Percentiles rank a stretch among this genome's conserved stretches.
Conservation (phyloP, 1,140 invertebrate species). For the Sogatella furcifera region DNA sequence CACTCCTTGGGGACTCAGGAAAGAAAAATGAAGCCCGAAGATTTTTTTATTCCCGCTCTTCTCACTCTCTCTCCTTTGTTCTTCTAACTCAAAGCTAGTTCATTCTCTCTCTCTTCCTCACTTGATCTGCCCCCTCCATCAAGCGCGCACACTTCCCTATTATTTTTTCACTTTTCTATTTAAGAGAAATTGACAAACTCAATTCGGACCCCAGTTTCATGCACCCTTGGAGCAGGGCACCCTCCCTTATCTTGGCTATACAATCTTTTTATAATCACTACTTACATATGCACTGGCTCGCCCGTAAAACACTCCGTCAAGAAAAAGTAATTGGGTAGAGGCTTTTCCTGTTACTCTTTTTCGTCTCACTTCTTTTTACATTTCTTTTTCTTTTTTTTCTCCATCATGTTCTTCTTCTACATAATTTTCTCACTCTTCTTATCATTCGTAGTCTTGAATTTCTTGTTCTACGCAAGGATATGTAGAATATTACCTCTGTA, state of each 20-base stretch:
- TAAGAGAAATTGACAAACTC: constrained; percentile 2
- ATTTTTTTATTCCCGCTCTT: background rate
- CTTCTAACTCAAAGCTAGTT: no score
- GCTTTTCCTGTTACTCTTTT: background rate
- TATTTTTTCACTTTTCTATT: constrained; percentile 4
- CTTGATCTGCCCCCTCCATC: background rate
- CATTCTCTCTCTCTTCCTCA: no score
- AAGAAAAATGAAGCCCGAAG: background rate
- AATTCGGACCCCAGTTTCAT: background rate
- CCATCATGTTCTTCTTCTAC: background rate
- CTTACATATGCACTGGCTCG: no score
- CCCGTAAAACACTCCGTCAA: no score
- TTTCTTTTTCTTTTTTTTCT: background rate
- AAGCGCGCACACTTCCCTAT: background rate
- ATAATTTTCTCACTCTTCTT: background rate
- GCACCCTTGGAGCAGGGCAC: background rate
- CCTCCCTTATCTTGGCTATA: no score
- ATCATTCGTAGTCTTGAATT: background rate
- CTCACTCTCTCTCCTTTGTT: no score
- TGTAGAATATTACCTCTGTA: no score
- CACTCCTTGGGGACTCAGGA: background rate
- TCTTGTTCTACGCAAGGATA: no score
- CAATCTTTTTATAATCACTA: no score
- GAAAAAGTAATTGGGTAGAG: no score
- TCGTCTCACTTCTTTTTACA: background rate